Percentiles rank a stretch among this genome's conserved stretches.
phyloP scores from a whole-genome alignment of 2,113 vertebrate species.

The Eclectus roratus region DNA sequence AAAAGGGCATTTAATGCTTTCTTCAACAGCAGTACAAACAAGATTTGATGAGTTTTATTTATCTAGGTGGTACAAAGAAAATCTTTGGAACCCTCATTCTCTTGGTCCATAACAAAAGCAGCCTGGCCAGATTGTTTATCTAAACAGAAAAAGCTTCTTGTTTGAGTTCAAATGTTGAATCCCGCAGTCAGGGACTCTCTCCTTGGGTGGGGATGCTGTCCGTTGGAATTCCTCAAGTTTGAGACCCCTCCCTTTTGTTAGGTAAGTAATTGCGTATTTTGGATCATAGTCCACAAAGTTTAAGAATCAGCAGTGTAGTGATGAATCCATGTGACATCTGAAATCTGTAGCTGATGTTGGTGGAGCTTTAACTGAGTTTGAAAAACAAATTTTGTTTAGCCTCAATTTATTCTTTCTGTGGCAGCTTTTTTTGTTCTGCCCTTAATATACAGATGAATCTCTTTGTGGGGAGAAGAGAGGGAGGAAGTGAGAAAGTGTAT shows the following conservation, averaged over 20 bases:
- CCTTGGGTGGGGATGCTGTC: neutral
- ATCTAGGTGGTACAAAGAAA: neutral
- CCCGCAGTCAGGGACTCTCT: neutral
- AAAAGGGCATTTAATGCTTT: neutral
- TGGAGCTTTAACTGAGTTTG: neutral
- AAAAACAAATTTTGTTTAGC: neutral
- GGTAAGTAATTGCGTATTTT: neutral
- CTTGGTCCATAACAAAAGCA: neutral
- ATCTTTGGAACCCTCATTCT: neutral
- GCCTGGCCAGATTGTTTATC: neutral
- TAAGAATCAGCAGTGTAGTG: neutral
- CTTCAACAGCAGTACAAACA: neutral
- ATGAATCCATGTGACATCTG: neutral
- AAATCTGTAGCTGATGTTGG: neutral
- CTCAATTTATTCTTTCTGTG: neutral
- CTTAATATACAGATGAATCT: neutral
- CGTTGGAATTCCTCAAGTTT: neutral
- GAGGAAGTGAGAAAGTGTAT: neutral
- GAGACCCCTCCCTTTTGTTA: neutral
- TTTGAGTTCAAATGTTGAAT: neutral
- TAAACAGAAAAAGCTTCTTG: neutral
- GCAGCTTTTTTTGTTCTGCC: neutral
- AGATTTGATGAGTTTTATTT: neutral
- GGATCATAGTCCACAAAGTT: neutral
- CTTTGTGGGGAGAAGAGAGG: neutral